Conservation (phyloP, 1,140 invertebrate genomes). For the Aphelinus certus region DNA sequence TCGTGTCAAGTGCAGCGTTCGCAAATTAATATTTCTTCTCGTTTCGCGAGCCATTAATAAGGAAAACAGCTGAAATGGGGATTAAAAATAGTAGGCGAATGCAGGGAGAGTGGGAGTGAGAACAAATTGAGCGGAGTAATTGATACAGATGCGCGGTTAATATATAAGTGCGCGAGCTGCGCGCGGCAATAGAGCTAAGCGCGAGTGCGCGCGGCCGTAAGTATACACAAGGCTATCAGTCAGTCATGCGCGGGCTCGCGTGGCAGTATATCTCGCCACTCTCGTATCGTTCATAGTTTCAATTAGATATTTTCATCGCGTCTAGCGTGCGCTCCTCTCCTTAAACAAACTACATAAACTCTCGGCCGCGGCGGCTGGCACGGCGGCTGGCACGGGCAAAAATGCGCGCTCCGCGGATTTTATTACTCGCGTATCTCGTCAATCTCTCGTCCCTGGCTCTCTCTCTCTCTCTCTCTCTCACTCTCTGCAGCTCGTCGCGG, state of each 20-base stretch:
- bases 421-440: constrained; percentile 3
- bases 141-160: background rate
- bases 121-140: background rate
- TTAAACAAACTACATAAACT: background rate
- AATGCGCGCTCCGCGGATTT: constrained; percentile 31
- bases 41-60: background rate
- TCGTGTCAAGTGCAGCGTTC: no score
- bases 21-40: no score
- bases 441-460: background rate
- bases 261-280: background rate
- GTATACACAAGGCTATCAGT: background rate
- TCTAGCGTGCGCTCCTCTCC: constrained; percentile 10
- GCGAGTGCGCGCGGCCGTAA: no score
- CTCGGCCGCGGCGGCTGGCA: constrained; percentile 4
- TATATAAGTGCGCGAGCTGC: background rate
- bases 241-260: background rate
- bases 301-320: constrained; percentile 47
- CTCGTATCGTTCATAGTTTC: constrained; percentile 37
- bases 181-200: no score
- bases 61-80: background rate
- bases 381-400: constrained; percentile 11
- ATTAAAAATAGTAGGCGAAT: background rate
- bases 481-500: no score
- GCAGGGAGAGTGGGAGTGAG: background rate
- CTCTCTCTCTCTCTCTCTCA: no score